Evolutionary conservation across 2,113 vertebrate species (phyloP).

Genomic region (Peromyscus polionotus): DNA sequence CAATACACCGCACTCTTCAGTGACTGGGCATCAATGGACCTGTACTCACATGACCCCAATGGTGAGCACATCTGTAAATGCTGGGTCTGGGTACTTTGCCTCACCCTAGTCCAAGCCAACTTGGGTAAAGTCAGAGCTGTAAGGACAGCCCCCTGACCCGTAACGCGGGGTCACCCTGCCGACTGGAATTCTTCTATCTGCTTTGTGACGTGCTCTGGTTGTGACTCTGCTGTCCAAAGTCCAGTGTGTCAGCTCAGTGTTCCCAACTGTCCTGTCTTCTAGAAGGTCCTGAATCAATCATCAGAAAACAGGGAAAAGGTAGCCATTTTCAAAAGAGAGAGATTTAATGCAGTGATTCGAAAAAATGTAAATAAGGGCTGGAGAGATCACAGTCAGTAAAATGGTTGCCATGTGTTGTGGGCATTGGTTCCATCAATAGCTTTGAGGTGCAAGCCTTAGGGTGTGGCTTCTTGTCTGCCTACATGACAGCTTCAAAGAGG

Average conservation of each 20-base stretch:
- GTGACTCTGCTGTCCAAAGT: neutral
- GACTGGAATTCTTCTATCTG: neutral
- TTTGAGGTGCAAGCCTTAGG: no score
- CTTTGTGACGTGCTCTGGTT: neutral
- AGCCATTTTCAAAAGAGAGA: conserved; percentile 7
- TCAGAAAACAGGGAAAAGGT: neutral
- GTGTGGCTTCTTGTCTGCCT: no score
- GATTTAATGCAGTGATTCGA: neutral
- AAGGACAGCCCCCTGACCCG: neutral
- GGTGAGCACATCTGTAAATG: neutral
- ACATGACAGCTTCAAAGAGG: no score
- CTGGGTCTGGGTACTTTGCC: neutral
- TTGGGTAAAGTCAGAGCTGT: neutral
- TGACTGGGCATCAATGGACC: neutral
- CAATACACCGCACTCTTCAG: rapidly evolving
- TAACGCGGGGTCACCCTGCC: neutral
- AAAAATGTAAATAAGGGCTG: neutral
- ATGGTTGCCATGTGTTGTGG: neutral
- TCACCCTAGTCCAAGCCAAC: neutral
- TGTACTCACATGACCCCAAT: rapidly evolving
- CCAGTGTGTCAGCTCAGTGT: rapidly evolving
- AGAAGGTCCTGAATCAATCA: neutral
- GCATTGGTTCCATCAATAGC: no score
- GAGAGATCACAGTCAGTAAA: neutral
- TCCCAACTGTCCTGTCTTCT: neutral